Percentiles rank a stretch among this genome's conserved stretches.
Evolutionary conservation across 2,888 invertebrate genomes (phyloP).

Genomic region (Corbicula japonica): DNA sequence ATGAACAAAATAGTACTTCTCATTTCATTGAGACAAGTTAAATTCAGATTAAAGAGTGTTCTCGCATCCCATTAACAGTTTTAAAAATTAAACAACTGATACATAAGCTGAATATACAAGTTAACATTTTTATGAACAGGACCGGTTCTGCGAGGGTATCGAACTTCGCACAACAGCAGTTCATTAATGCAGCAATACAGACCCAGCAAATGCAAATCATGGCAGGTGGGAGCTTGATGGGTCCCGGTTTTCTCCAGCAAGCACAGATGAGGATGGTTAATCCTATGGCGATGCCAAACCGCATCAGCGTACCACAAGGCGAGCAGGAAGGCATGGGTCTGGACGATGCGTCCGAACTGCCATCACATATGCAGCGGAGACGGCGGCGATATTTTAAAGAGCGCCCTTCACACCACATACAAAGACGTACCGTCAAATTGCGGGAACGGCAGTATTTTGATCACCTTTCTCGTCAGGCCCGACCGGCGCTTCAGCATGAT

Average conservation of each 20-base stretch:
- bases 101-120: too few species aligned
- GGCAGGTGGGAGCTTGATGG: slow-evolving; percentile 26
- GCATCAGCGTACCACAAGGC: slow-evolving; percentile 1
- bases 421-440: too few species aligned
- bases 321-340: not conserved
- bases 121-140: too few species aligned
- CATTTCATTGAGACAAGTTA: too few species aligned
- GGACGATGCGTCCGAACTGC: slow-evolving; percentile 22
- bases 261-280: slow-evolving; percentile 1
- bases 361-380: not conserved
- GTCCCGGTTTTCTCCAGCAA: slow-evolving; percentile 19
- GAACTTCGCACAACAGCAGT: slow-evolving; percentile 24
- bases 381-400: not conserved
- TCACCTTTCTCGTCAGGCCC: too few species aligned
- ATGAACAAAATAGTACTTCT: too few species aligned
- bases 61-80: too few species aligned
- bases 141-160: not conserved
- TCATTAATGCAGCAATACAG: not conserved
- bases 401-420: too few species aligned
- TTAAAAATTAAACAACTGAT: too few species aligned
- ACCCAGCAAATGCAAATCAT: slow-evolving; percentile 26
- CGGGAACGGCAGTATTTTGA: too few species aligned
- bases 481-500: not conserved
- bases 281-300: not conserved
- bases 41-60: too few species aligned